Base-by-base conservation (phyloP, 1,140 invertebrate genomes). In the Manduca sexta region DNA sequence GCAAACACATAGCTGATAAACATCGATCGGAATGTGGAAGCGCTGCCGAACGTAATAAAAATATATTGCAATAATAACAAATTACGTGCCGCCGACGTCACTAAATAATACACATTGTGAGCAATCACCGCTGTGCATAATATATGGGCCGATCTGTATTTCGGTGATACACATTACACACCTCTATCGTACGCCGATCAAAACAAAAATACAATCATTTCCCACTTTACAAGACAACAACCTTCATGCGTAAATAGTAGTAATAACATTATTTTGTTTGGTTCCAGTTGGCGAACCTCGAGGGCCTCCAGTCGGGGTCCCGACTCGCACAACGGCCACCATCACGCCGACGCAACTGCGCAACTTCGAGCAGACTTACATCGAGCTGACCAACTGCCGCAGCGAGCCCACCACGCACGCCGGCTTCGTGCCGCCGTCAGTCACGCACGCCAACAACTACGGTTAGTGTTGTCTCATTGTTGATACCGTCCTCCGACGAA, bases 301-400 rank as follows among this genome's bases (percentile, higher is more conserved):
- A 95, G 85, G 93, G 93, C 56, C 86, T 95, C 65, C 92, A 93
- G 74, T 93, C 92, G 73, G 94, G 60, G 93, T 96, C 56, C 94
- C 94, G 37, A 97, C 96, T 30, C 89, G 93, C 73, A 97, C 96
- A 41, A 97, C 96, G 57, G 92, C 95, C 46, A 96, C 95, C 57
- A 88, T 98, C 58, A 98, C 97, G 45, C 97, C 96, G 48, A 98
- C 96, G 14, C 97, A 95, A 48, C 87, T 98, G 64, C 90, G 94
- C 59, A 96, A 92, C 81, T 95, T 98, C 72, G 95, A 98, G 79
- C 94, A 97, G 83, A 91, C 91, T 0, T 92, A 93, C 69, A 89
- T 90, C 56, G 91, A 93, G 86, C 75, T 90, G 84, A 90, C 88
- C 86, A 89, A 89, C 87, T 90, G 89, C 74, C 89, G 91, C 80